These are phyloP conservation scores for Falco naumanni DNA, from an alignment of 2,797 vertebrate species.

Conservation along the genomic window DNA sequence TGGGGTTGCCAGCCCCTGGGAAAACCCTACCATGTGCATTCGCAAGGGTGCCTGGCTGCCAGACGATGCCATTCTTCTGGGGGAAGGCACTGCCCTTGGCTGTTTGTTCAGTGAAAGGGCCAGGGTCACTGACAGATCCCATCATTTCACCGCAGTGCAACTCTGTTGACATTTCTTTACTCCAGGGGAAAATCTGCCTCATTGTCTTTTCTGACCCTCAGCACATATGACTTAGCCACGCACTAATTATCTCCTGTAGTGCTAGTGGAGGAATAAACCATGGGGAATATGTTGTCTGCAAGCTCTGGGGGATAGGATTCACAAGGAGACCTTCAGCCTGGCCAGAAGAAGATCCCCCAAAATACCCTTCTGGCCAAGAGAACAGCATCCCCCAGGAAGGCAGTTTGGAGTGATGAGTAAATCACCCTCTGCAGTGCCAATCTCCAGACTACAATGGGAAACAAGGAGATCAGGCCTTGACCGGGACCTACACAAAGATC, in stretches of 20 bases:
- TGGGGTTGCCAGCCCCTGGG: not conserved
- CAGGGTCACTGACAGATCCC: conserved; percentile 45
- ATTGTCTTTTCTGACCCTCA: conserved; percentile 66
- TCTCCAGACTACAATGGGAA: conserved; percentile 46
- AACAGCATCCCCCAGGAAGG: conserved; percentile 20
- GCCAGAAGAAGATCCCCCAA: conserved; percentile 44
- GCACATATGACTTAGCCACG: conserved; percentile 55
- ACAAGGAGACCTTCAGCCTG: conserved; percentile 61
- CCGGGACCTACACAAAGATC: conserved; percentile 49
- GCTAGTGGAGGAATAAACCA: conserved; percentile 25
- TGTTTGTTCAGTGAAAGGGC: conserved; percentile 68
- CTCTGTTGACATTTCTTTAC: conserved; percentile 56
- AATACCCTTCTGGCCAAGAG: conserved; percentile 51
- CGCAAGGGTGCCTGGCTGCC: conserved; percentile 12
- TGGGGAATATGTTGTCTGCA: conserved; percentile 43
- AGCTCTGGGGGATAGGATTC: conserved; percentile 46
- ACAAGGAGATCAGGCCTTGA: not conserved
- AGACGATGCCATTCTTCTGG: conserved; percentile 29
- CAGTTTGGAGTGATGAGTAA: conserved; percentile 16
- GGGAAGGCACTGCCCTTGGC: not conserved
- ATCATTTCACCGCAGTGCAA: conserved; percentile 42
- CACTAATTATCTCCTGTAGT: conserved; percentile 63
- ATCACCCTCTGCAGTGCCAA: conserved; percentile 15
- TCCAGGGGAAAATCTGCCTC: conserved; percentile 47
- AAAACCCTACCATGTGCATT: not conserved